Percentiles rank a stretch among this genome's conserved stretches.
These are phyloP conservation scores for Macrobrachium nipponense DNA, from an alignment of 1,140 invertebrate species.

Conservation along the genomic window DNA sequence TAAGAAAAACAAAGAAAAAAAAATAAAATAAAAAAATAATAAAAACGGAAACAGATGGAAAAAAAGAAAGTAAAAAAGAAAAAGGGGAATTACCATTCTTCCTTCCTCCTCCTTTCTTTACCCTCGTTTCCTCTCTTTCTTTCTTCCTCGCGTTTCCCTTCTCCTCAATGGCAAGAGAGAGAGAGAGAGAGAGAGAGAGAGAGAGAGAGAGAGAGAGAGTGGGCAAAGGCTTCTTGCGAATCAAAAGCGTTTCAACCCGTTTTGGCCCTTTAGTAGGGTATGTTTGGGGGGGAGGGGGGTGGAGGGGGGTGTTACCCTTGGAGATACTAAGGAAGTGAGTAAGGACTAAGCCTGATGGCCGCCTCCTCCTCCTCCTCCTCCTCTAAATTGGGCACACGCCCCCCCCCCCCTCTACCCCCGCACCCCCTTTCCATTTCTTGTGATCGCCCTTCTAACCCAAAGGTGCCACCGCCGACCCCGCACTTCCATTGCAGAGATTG, in stretches of 20 bases:
- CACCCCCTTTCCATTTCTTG: too few species aligned
- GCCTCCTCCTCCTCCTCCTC: too few species aligned
- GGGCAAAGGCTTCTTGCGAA: neutral
- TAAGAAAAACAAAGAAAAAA: neutral
- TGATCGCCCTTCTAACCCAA: too few species aligned
- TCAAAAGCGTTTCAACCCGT: neutral
- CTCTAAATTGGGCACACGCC: too few species aligned
- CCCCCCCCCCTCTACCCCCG: too few species aligned
- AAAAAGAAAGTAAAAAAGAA: neutral
- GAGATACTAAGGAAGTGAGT: neutral
- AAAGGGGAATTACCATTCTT: neutral
- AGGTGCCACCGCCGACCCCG: too few species aligned
- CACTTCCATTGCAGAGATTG: too few species aligned
- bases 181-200: neutral
- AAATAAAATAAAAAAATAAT: neutral
- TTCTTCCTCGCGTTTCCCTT: conserved; percentile 1
- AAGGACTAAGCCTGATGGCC: neutral
- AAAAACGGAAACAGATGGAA: neutral
- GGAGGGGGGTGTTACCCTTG: too few species aligned
- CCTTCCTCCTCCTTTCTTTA: neutral
- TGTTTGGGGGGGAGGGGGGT: neutral
- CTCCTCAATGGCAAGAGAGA: neutral
- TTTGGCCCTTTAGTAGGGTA: neutral
- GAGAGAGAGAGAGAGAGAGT: conserved; percentile 1
- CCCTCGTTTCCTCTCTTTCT: conserved; percentile 18